Percentiles rank a stretch among this genome's conserved stretches.
phyloP scores from a whole-genome alignment of 2,797 vertebrate genomes.

The Mareca penelope region DNA sequence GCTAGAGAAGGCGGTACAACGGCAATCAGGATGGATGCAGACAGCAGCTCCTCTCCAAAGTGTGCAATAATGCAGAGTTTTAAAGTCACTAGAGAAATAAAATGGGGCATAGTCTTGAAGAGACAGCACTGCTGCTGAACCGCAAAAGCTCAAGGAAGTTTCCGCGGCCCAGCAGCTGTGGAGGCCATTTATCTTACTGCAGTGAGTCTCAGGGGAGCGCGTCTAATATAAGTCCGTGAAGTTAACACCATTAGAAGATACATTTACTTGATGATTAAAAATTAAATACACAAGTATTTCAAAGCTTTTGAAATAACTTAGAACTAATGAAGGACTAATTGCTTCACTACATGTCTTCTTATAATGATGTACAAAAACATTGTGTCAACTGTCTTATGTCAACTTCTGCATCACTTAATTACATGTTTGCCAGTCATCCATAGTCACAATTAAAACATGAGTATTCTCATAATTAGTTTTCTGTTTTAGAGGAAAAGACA shows the following conservation, averaged over 20 bases:
- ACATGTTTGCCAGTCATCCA: slow-evolving; percentile 73
- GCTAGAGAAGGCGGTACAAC: rapidly evolving
- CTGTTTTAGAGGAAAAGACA: slow-evolving; percentile 67
- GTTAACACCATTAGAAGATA: slow-evolving; percentile 63
- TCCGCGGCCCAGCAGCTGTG: not conserved
- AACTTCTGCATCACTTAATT: slow-evolving; percentile 79
- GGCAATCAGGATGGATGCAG: rapidly evolving
- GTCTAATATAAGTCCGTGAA: slow-evolving; percentile 59
- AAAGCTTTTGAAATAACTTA: slow-evolving; percentile 76
- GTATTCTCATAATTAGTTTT: slow-evolving; percentile 78
- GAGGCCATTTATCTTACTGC: not conserved
- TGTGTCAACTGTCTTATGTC: slow-evolving; percentile 77
- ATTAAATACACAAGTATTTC: slow-evolving; percentile 75
- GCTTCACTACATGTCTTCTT: slow-evolving; percentile 74
- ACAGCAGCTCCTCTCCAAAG: not conserved
- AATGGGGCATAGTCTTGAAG: not conserved
- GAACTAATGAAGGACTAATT: slow-evolving; percentile 81
- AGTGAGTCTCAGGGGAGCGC: not conserved
- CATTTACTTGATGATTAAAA: slow-evolving; percentile 76
- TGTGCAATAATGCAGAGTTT: not conserved
- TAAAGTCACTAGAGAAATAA: not conserved
- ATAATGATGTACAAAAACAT: slow-evolving; percentile 75
- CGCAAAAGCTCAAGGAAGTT: not conserved
- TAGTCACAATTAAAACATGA: slow-evolving; percentile 73
- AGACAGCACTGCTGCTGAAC: not conserved